These are phyloP conservation scores for Eristalinus aeneus DNA, from an alignment of 2,888 invertebrate species.

Conservation along the genomic window DNA sequence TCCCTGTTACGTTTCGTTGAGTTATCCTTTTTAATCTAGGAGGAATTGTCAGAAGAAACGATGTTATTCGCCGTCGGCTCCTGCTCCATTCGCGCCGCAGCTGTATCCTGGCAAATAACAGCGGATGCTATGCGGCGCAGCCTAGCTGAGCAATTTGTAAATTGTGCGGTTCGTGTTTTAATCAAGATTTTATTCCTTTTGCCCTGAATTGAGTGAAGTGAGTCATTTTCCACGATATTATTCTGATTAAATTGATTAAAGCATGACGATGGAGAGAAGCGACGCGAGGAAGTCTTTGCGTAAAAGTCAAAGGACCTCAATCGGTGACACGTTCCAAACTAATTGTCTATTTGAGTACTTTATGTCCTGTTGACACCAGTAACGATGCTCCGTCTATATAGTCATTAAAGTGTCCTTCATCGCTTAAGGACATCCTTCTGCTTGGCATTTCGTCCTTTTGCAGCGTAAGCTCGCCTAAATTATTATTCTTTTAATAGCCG, in stretches of 20 bases:
- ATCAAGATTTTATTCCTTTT: constrained; percentile 36
- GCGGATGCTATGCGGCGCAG: neutral
- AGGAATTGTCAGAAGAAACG: constrained; percentile 56
- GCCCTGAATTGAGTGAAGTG: constrained; percentile 27
- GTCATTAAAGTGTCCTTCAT: neutral
- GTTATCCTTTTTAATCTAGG: constrained; percentile 68
- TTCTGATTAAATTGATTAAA: constrained; percentile 58
- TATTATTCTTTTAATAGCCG: neutral
- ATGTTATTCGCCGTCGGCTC: constrained; percentile 11
- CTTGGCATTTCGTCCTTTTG: neutral
- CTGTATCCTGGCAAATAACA: neutral
- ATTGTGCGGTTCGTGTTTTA: constrained; percentile 51
- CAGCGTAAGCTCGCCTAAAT: neutral
- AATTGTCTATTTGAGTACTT: constrained; percentile 39
- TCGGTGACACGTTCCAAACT: constrained; percentile 30
- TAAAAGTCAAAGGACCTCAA: constrained; percentile 3
- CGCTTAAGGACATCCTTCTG: neutral
- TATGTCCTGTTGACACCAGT: constrained; percentile 35
- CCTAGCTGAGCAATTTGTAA: constrained; percentile 34
- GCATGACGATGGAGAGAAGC: neutral
- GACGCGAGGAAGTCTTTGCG: constrained; percentile 17
- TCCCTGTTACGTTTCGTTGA: constrained; percentile 44
- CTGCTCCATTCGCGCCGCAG: neutral
- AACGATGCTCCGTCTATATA: neutral
- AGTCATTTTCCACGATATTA: constrained; percentile 35